Evolutionary conservation across 2,888 invertebrate species (phyloP), one percentile per base, ranked within the genome.

Genomic region (Ectobius pallidus): DNA sequence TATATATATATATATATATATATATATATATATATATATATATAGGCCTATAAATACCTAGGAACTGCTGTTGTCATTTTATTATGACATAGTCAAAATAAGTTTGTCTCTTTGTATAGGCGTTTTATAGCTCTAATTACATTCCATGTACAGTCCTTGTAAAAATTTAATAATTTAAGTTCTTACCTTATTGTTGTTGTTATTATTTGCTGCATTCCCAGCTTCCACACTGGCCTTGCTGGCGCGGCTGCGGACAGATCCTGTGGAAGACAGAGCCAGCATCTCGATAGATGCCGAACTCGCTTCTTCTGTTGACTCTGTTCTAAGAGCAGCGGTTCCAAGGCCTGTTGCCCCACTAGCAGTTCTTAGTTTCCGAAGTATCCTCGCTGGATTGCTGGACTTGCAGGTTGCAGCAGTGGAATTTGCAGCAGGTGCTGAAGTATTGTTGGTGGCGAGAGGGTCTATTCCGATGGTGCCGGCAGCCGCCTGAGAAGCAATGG

Each of bases 361-460:
- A 0, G 81, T 81, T 61, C 84, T 81, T 73, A 86, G 78, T 73
- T 84, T 84, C 71, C 83, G 83, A 76, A 85, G 82, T 2, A 86
- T 75, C 44, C 0, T 84, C 80, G 3, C 70, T 0, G 73, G 70
- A 55, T 73, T 70, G n/a, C 58, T 32, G 22, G 55, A 46, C 18
- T 71, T 30, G 22, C 70, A 34, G 18, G 32, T 62, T 39, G 61
- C 6, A 6, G 42, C 46, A 1, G 14, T 1, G 4, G 55, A 34
- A 6, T 18, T 32, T 9, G 58, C 16, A 11, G 34, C 16, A 39
- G 58, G 18, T 4, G 58, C 39, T 6, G 55, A 11, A 20, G 39
- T 16, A 20, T 32, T 6, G 39, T 44, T 3, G 68, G 20, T n/a
- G 52, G 42, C 20, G 62, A 46, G 16, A 32, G 70, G 25, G 25